phyloP scores from a whole-genome alignment of 1,140 invertebrate species.

The Drosophila littoralis region DNA sequence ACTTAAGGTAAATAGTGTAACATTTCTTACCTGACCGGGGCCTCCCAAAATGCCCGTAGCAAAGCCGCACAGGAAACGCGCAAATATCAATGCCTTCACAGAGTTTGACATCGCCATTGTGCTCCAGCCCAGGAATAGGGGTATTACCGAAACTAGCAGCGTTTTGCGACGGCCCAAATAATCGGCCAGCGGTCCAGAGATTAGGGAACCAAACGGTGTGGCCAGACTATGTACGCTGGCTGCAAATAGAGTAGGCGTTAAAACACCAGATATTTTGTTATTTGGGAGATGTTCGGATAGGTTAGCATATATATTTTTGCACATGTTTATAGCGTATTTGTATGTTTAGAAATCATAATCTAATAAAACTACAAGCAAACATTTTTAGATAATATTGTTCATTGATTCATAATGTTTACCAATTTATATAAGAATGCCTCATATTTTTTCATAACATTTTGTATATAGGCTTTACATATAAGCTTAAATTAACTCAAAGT shows the following conservation, averaged over 20 bases:
- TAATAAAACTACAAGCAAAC: too few species aligned
- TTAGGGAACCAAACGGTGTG: slow-evolving; percentile 87
- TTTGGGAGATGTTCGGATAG: not conserved
- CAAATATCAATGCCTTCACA: slow-evolving; percentile 87
- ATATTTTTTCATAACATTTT: too few species aligned
- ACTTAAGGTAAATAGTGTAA: too few species aligned
- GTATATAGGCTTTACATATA: too few species aligned
- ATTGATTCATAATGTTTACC: too few species aligned
- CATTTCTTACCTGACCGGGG: slow-evolving; percentile 86
- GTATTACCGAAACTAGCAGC: slow-evolving; percentile 86
- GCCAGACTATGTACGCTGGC: slow-evolving; percentile 89
- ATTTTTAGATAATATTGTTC: too few species aligned
- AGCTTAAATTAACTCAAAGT: too few species aligned
- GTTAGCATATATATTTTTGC: too few species aligned
- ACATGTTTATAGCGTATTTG: too few species aligned
- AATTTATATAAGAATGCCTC: too few species aligned
- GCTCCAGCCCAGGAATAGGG: slow-evolving; percentile 87
- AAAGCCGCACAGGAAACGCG: slow-evolving; percentile 88
- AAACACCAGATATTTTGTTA: not conserved
- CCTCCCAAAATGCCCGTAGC: slow-evolving; percentile 89
- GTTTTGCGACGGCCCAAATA: slow-evolving; percentile 87
- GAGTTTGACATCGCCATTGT: slow-evolving; percentile 87
- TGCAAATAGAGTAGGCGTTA: slow-evolving; percentile 69
- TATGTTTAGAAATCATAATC: too few species aligned
- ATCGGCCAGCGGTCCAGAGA: slow-evolving; percentile 88